Conservation (phyloP, 2,888 invertebrate genomes). For the Pyralis farinalis region DNA sequence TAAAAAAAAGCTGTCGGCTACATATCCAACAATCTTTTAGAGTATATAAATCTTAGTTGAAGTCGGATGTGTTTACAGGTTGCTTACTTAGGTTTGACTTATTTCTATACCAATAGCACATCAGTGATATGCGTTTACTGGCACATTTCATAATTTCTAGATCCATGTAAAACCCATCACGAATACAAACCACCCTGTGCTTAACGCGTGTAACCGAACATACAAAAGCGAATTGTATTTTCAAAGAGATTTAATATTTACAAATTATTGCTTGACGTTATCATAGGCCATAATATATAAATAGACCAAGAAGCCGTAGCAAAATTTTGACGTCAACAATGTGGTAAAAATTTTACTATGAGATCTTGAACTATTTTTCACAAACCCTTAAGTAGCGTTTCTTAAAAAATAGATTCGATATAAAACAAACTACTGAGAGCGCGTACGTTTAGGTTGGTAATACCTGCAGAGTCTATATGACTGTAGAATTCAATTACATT, state of each 20-base stretch:
- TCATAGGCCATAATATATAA: constrained; percentile 38
- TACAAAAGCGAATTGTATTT: constrained; percentile 17
- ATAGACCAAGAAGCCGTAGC: not conserved
- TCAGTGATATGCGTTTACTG: too few species aligned
- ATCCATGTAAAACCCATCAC: not conserved
- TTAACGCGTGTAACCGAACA: constrained; percentile 21
- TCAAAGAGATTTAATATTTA: constrained; percentile 36
- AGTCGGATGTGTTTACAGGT: too few species aligned
- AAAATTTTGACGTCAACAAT: not conserved
- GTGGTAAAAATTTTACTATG: not conserved
- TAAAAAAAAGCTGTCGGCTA: too few species aligned
- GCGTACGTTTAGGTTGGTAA: not conserved
- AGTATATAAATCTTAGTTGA: too few species aligned
- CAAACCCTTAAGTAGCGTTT: constrained; percentile 3
- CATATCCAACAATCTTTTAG: too few species aligned
- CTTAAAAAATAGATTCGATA: constrained; percentile 13
- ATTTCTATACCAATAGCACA: too few species aligned
- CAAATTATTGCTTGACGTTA: constrained; percentile 42
- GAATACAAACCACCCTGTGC: too few species aligned
- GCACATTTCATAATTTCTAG: constrained; percentile 1
- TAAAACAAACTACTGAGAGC: constrained; percentile 8
- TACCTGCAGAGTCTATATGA: too few species aligned
- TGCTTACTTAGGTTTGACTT: too few species aligned
- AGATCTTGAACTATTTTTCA: too few species aligned
- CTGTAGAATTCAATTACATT: too few species aligned